Base-by-base conservation (phyloP, 2,113 vertebrate genomes). In the Ginglymostoma cirratum region DNA sequence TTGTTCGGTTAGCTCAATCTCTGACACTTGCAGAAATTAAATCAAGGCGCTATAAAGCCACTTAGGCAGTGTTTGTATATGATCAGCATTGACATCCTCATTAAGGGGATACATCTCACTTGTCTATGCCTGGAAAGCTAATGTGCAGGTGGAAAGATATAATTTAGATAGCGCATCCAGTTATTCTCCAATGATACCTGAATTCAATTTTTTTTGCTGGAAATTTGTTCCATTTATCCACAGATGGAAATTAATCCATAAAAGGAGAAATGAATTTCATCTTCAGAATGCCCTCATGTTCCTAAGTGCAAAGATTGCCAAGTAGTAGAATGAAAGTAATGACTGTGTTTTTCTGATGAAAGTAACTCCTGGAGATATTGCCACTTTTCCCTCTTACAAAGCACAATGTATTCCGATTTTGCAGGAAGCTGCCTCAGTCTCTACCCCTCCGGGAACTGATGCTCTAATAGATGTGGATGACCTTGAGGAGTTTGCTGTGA, bases 381-480 rank as follows among this genome's bases (percentile, higher is more conserved):
- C 48, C 8, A 34, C 27, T 34, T 76, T 52, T 95, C 69, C 38
- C 0, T 45, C 42, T 70, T 70, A 48, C 23, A 48, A 23, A 69
- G 14, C 30, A 17, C 12, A 61, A 90, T 4, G 0, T 38, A 7
- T 70, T 70, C 27, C 3, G 52, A 42, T 95, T 96, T 80, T 24
- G n/a, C 96, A 99, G 99, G 99, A 99, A 96, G 98, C 98, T 0
- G 99, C 99, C 55, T 99, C 99, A 27, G 99, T 98, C 23, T 98
- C 98, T n/a, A 99, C 98, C 96, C 98, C 98, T 4, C 97, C 98
- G 70, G 97, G 97, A 90, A 98, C 97, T 17, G 99, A 99, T 95
- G 98, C 98, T 0, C 96, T 98, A 48, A 97, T 99, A 1, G 98
- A 99, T 14, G 98, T 99, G 0, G 99, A 98, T 66, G 99, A 99